A percentile compares a stretch with the other conserved stretches of the same genome.
Conservation (phyloP, 2,797 vertebrate genomes). For the Melanotaenia boesemani region DNA sequence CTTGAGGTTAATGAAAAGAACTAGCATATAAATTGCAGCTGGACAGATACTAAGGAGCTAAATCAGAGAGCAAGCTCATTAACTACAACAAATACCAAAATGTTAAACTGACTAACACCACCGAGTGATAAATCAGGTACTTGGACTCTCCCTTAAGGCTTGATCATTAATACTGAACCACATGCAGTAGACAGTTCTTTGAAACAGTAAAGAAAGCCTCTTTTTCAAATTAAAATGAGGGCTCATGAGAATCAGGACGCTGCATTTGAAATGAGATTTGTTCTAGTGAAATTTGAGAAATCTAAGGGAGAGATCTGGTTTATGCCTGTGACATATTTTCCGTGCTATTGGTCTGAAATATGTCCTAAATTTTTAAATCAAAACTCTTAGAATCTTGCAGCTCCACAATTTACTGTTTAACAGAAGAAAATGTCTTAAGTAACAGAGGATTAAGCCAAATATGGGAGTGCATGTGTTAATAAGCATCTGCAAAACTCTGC, state of each 20-base stretch:
- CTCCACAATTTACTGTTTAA: not conserved
- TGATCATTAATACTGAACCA: not conserved
- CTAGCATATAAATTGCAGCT: slow-evolving; percentile 44
- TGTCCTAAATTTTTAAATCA: not conserved
- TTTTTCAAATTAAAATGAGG: not conserved
- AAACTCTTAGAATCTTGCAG: not conserved
- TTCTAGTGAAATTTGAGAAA: not conserved
- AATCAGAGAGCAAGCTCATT: slow-evolving; percentile 59
- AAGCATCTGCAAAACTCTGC: slow-evolving; percentile 8
- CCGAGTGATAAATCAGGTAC: slow-evolving; percentile 41
- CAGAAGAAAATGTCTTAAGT: not conserved
- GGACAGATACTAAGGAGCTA: slow-evolving; percentile 42
- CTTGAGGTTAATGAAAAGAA: slow-evolving; percentile 65
- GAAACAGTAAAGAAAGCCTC: not conserved
- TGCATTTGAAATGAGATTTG: not conserved
- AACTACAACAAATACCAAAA: slow-evolving; percentile 50
- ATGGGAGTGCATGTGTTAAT: not conserved
- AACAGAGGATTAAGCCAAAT: not conserved
- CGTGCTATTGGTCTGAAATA: not conserved
- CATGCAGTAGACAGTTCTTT: not conserved
- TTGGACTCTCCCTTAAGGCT: not conserved
- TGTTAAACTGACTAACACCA: slow-evolving; percentile 22
- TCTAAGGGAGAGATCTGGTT: not conserved
- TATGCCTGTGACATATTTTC: too few relatives aligned
- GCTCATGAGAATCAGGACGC: not conserved